Evolutionary conservation across 2,797 vertebrate genomes (phyloP).

Genomic region (Chaetodon trifasciatus): DNA sequence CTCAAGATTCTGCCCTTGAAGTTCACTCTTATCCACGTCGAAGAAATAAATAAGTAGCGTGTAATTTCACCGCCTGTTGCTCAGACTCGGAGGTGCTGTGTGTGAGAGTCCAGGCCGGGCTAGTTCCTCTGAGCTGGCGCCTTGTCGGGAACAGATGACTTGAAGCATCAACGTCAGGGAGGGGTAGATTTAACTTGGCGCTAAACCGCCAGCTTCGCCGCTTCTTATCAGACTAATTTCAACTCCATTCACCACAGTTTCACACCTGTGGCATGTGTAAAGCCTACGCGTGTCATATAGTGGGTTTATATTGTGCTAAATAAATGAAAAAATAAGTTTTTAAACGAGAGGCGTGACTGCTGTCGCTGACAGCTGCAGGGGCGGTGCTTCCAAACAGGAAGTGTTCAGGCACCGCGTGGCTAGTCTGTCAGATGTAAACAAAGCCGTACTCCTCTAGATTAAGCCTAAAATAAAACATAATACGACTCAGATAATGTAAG

Average conservation of each 20-base stretch:
- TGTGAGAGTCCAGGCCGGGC: conserved; percentile 49
- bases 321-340: conserved; percentile 38
- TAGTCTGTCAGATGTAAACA: conserved; percentile 87
- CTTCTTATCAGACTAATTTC: accelerated
- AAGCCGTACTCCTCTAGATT: conserved; percentile 60
- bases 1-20: conserved; percentile 73
- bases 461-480: background rate
- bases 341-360: conserved; percentile 70
- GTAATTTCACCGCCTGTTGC: background rate
- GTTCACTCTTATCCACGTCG: conserved; percentile 55
- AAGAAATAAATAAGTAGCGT: background rate
- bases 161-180: conserved; percentile 74
- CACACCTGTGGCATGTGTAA: accelerated
- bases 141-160: conserved; percentile 78
- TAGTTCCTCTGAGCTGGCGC: conserved; percentile 80
- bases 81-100: background rate
- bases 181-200: conserved; percentile 82
- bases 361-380: conserved; percentile 73
- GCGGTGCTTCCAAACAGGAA: conserved; percentile 73
- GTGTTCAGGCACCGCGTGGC: conserved; percentile 81
- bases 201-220: conserved; percentile 48
- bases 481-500: accelerated
- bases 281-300: accelerated
- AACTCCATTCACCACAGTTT: accelerated
- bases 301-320: accelerated